Conservation (phyloP, 2,888 invertebrate genomes). For the Timema podura region DNA sequence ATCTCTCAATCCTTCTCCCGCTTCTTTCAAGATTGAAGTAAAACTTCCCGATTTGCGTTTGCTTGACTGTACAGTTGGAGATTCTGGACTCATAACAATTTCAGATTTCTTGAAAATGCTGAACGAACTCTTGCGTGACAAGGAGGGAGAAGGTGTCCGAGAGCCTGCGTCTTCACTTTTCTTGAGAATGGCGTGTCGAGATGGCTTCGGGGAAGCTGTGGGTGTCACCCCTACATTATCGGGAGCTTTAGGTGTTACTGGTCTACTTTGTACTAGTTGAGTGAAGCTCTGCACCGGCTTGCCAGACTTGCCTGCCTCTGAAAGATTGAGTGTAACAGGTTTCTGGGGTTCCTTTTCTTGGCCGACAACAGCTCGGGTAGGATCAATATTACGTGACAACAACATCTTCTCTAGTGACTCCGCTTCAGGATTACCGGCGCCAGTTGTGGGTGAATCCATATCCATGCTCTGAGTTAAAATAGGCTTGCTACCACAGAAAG, state of each 20-base stretch:
- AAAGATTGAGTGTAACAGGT: constrained; percentile 29
- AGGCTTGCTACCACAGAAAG: constrained; percentile 83
- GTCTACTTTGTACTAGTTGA: constrained; percentile 23
- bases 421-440: constrained; percentile 20
- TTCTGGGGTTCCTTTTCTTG: constrained; percentile 26
- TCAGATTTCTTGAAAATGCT: constrained; percentile 73
- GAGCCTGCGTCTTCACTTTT: constrained; percentile 42
- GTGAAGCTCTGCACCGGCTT: constrained; percentile 27
- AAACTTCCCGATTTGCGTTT: constrained; percentile 39
- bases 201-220: constrained; percentile 30
- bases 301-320: constrained; percentile 22
- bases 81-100: constrained; percentile 57
- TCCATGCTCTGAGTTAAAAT: constrained; percentile 41
- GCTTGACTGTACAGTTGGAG: constrained; percentile 50
- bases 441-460: constrained; percentile 30
- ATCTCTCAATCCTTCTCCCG: constrained; percentile 42
- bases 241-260: constrained; percentile 13
- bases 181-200: constrained; percentile 32
- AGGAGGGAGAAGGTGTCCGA: constrained; percentile 64
- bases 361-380: constrained; percentile 22
- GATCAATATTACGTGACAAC: constrained; percentile 24
- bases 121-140: constrained; percentile 76
- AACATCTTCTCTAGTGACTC: constrained; percentile 28
- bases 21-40: constrained; percentile 43
- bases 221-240: constrained; percentile 19